A percentile compares a stretch with the other conserved stretches of the same genome.
These are phyloP conservation scores for Orchesella cincta DNA, from an alignment of 1,140 invertebrate genomes.

Conservation along the genomic window DNA sequence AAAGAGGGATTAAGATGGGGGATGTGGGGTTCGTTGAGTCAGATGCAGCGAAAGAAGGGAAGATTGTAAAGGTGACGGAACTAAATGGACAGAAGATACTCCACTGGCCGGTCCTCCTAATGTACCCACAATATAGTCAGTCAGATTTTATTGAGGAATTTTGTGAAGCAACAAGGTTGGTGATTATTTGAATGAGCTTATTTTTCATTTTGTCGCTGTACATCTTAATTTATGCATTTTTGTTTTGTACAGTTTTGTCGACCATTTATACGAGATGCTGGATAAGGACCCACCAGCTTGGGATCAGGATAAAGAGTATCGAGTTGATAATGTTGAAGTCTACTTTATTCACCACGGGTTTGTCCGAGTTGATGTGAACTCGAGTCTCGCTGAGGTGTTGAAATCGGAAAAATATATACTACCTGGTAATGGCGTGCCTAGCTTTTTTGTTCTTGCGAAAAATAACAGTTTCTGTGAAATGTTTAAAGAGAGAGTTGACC, in stretches of 20 bases:
- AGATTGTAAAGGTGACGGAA: constrained; percentile 37
- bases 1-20: constrained; percentile 13
- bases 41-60: constrained; percentile 30
- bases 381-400: background rate
- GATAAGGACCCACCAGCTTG: background rate
- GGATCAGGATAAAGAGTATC: background rate
- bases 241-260: background rate
- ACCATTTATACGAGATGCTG: background rate
- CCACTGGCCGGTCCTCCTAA: constrained; percentile 78
- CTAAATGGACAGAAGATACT: constrained; percentile 54
- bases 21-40: constrained; percentile 31
- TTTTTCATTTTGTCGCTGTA: background rate
- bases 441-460: background rate
- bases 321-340: background rate
- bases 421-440: background rate
- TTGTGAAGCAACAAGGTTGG: background rate
- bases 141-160: constrained; percentile 70
- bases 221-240: background rate
- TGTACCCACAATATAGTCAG: constrained; percentile 77
- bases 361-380: background rate
- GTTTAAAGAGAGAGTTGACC: background rate
- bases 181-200: background rate
- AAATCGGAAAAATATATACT: background rate
- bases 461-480: background rate
- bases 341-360: background rate